Evolutionary conservation across 2,888 invertebrate genomes (phyloP), one percentile per base, ranked within the genome.

Genomic region (Yponomeuta sedellus): DNA sequence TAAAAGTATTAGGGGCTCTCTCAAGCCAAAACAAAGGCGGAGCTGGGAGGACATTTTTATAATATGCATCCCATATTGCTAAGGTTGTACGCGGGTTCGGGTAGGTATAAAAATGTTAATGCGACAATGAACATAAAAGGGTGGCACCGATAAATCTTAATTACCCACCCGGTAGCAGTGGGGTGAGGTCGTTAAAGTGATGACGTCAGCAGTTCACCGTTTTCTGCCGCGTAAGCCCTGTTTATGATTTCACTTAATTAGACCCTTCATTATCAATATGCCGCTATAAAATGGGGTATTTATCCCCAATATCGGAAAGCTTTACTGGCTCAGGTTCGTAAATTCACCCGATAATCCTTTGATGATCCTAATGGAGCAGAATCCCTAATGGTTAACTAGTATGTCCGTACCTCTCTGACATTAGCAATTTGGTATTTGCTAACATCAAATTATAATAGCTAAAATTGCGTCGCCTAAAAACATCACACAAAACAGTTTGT

Each of bases 141-240:
- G 78, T 75, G 73, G 71, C 71, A 77, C 78, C 83, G 77, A 82
- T 83, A 83, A 83, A 83, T 83, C 80, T 78, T 85, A 82, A 86
- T 86, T 82, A 79, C 34, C 64, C 10, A 10, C 75, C 73, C 72
- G 68, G 73, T 77, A 74, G 75, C 74, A 73, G 75, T 75, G 71
- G 72, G 40, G 57, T 12, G 63, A 66, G 72, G 74, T 77, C 79
- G 75, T 82, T 80, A 80, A 75, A 74, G 68, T 70, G 65, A 70
- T 84, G 80, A 81, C 81, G 79, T 82, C 72, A 79, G 74, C 76
- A 68, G 70, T 70, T 74, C 68, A 69, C 73, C 71, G 71, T 68
- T 69, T 66, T 65, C 70, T 64, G 71, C 73, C 71, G n/a, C 22
- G 28, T 57, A 64, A 56, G 19, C 16, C 56, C 19, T 64, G 28